Percentiles rank a stretch among this genome's conserved stretches.
Evolutionary conservation across 2,113 vertebrate genomes (phyloP).

Genomic region (Cettia cetti): DNA sequence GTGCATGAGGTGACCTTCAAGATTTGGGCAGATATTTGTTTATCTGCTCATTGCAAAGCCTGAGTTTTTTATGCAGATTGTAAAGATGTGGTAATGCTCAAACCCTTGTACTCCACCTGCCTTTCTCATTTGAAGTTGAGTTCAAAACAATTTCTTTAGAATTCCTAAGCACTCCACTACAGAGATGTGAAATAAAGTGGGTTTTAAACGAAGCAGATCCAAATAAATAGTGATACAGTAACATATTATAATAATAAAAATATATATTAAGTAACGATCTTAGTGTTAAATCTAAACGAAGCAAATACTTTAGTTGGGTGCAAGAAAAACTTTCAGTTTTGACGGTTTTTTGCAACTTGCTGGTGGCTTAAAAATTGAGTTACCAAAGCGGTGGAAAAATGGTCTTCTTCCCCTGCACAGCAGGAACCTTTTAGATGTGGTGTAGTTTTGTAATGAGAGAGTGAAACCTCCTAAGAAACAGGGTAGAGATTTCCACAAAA

Average conservation of each 20-base stretch:
- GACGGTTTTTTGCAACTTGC: not conserved
- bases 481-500: slow-evolving; percentile 40
- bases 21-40: not conserved
- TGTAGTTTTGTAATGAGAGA: slow-evolving; percentile 4
- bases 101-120: not conserved
- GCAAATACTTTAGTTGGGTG: not conserved
- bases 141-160: not conserved
- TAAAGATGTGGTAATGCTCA: not conserved
- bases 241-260: not conserved
- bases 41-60: not conserved
- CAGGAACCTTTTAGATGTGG: slow-evolving; percentile 26
- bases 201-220: not conserved
- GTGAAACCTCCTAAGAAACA: not conserved
- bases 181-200: not conserved
- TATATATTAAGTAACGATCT: not conserved
- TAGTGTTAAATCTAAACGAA: not conserved
- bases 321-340: not conserved
- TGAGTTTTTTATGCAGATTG: not conserved
- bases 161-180: not conserved
- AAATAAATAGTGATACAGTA: not conserved
- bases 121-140: not conserved
- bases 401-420: slow-evolving; percentile 1
- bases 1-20: not conserved
- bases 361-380: not conserved
- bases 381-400: not conserved